Conservation (phyloP, 2,113 vertebrate genomes). For the human region GRCh38 chr2:220943001-220943500, state of each 20-base stretch:
- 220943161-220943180: slow-evolving; percentile 69
- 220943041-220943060: slow-evolving; percentile 27
- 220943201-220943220: slow-evolving; percentile 78
- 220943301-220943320: slow-evolving; percentile 50
- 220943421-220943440: no score
- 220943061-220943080: not conserved
- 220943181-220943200: slow-evolving; percentile 73
- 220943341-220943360: slow-evolving; percentile 52
- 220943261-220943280: slow-evolving; percentile 71
- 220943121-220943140: not conserved
- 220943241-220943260: slow-evolving; percentile 65
- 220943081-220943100: not conserved
- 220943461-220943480: no score
- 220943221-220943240: slow-evolving; percentile 69
- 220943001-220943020: slow-evolving; percentile 33
- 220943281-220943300: slow-evolving; percentile 61
- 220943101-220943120: not conserved
- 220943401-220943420: slow-evolving; percentile 12
- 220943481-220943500: no score
- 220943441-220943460: no score
- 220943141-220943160: slow-evolving; percentile 50
- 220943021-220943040: slow-evolving; percentile 33
- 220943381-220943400: slow-evolving; percentile 66
- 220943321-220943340: slow-evolving; percentile 40
- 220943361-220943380: slow-evolving; percentile 63